A percentile compares a stretch with the other conserved stretches of the same genome.
Evolutionary conservation across 2,113 vertebrate species (phyloP).

Genomic region (Microcebus tavaratra): DNA sequence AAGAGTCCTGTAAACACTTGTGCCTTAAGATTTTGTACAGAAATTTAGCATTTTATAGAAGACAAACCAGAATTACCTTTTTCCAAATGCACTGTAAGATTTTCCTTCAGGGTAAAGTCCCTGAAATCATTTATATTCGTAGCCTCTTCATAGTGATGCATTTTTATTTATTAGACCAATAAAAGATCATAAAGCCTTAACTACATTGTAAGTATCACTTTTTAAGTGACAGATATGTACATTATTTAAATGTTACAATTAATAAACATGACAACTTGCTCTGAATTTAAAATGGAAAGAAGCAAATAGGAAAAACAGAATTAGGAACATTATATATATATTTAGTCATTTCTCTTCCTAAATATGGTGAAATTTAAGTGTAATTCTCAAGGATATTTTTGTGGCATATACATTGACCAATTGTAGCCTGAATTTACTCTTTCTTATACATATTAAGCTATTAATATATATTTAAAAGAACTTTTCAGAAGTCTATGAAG

Average conservation of each 20-base stretch:
- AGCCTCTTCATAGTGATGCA: neutral
- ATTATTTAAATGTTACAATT: slow-evolving; percentile 36
- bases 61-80: slow-evolving; percentile 47
- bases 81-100: neutral
- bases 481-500: neutral
- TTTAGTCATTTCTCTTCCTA: slow-evolving; percentile 14
- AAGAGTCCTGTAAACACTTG: slow-evolving; percentile 69
- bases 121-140: slow-evolving; percentile 20
- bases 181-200: slow-evolving; percentile 57
- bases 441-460: neutral
- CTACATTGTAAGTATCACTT: slow-evolving; percentile 35
- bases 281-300: slow-evolving; percentile 18
- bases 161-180: slow-evolving; percentile 57
- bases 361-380: neutral
- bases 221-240: slow-evolving; percentile 47
- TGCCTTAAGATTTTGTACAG: slow-evolving; percentile 58
- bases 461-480: neutral
- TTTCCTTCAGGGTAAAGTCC: neutral
- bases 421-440: neutral
- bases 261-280: slow-evolving; percentile 16
- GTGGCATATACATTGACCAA: neutral
- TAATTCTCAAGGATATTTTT: neutral
- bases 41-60: slow-evolving; percentile 66
- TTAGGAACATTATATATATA: neutral
- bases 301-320: neutral